These are phyloP conservation scores for Vannuccia rotundouncinata DNA, from an alignment of 2,888 invertebrate genomes.

Conservation along the genomic window DNA sequence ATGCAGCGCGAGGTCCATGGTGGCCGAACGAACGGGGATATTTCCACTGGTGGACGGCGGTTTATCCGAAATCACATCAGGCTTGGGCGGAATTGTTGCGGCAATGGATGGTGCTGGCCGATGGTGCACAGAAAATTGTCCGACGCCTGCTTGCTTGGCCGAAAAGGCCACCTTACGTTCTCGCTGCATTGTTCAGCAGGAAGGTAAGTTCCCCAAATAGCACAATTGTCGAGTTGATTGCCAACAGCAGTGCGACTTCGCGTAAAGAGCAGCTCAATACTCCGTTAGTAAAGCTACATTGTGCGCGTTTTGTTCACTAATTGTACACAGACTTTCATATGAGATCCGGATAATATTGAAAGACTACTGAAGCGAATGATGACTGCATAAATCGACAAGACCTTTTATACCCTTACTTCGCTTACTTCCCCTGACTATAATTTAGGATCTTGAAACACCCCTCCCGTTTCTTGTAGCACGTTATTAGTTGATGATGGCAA, in stretches of 20 bases:
- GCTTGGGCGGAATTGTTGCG: no score
- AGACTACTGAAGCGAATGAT: background rate
- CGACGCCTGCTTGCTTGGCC: background rate
- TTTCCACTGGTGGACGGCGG: background rate
- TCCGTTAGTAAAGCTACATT: background rate
- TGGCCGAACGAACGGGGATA: background rate
- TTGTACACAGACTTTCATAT: background rate
- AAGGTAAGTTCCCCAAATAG: no score
- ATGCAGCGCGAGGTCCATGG: background rate
- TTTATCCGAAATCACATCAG: background rate
- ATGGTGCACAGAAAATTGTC: no score
- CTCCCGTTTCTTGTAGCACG: background rate
- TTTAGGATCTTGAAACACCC: background rate
- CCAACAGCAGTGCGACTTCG: background rate
- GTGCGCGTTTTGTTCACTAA: background rate
- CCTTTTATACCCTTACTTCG: background rate
- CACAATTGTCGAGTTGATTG: background rate
- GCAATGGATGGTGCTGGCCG: no score
- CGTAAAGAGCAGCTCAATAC: background rate
- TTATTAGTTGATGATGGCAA: background rate
- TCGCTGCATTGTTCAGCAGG: no score
- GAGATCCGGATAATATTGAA: background rate
- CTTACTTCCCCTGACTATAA: background rate
- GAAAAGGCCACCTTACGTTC: background rate
- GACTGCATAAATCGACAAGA: background rate